These are phyloP conservation scores for Acanthopleura granulata DNA, from an alignment of 2,888 invertebrate species.

Conservation along the genomic window DNA sequence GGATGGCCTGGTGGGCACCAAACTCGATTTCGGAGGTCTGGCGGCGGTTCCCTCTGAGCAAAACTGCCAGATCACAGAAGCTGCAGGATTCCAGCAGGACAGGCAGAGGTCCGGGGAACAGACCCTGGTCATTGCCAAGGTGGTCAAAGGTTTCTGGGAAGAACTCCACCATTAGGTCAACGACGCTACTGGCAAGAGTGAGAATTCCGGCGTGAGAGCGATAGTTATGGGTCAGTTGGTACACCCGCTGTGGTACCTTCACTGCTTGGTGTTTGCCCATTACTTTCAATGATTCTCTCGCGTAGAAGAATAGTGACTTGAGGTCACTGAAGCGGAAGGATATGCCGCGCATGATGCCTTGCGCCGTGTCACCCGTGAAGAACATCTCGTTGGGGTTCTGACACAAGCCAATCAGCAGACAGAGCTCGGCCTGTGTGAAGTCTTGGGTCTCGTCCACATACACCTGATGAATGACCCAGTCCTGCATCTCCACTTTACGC, in stretches of 20 bases:
- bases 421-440: conserved; percentile 63
- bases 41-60: conserved; percentile 50
- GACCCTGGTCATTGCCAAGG: conserved; percentile 57
- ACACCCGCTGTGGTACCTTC: conserved; percentile 46
- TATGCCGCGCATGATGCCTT: conserved; percentile 47
- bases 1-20: conserved; percentile 64
- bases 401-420: conserved; percentile 50
- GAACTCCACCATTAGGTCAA: conserved; percentile 47
- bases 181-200: conserved; percentile 53
- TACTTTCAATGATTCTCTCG: conserved; percentile 43
- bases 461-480: conserved; percentile 51
- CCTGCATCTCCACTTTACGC: conserved; percentile 22
- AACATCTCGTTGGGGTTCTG: conserved; percentile 62
- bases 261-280: conserved; percentile 39
- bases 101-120: conserved; percentile 58
- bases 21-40: conserved; percentile 63
- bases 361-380: conserved; percentile 44
- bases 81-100: conserved; percentile 58
- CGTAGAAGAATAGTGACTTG: conserved; percentile 54
- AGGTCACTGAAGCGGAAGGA: conserved; percentile 55
- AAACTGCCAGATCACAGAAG: conserved; percentile 46
- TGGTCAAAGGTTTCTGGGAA: conserved; percentile 63
- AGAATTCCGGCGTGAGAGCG: conserved; percentile 62
- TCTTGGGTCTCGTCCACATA: conserved; percentile 64
- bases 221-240: conserved; percentile 60